Conservation (phyloP, 2,113 vertebrate genomes). For the Myxocyprinus asiaticus region DNA sequence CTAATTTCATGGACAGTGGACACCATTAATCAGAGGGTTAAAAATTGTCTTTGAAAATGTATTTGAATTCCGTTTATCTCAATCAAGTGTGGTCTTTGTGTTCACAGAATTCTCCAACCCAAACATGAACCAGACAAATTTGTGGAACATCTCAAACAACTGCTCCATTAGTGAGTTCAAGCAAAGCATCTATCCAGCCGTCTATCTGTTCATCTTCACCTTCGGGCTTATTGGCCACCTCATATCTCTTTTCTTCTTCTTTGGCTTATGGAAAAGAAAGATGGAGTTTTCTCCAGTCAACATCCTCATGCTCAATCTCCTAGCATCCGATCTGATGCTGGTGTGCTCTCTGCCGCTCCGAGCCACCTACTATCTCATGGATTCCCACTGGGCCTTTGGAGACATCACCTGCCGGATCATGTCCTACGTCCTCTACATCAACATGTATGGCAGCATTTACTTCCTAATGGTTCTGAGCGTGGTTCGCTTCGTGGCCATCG, state of each 20-base stretch:
- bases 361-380: constrained; percentile 70
- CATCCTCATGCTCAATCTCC: constrained; percentile 79
- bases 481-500: constrained; percentile 72
- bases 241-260: constrained; percentile 74
- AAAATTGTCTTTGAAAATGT: no score
- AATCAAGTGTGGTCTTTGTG: background rate
- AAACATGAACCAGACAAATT: constrained; percentile 1
- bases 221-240: constrained; percentile 70
- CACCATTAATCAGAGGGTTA: no score
- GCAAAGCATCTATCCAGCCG: constrained; percentile 66
- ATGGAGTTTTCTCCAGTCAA: constrained; percentile 62
- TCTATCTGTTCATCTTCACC: constrained; percentile 70
- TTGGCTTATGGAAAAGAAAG: constrained; percentile 57
- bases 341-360: constrained; percentile 74
- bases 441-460: constrained; percentile 83
- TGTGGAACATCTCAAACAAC: background rate
- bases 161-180: constrained; percentile 69
- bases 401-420: constrained; percentile 71
- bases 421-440: constrained; percentile 75
- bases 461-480: constrained; percentile 75
- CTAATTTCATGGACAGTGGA: no score
- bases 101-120: background rate
- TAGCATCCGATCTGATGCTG: constrained; percentile 77
- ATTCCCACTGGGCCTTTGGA: constrained; percentile 72
- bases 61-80: no score